These are phyloP conservation scores for Hirtodrosophila histrioides DNA, from an alignment of 2,888 invertebrate genomes.

Conservation along the genomic window DNA sequence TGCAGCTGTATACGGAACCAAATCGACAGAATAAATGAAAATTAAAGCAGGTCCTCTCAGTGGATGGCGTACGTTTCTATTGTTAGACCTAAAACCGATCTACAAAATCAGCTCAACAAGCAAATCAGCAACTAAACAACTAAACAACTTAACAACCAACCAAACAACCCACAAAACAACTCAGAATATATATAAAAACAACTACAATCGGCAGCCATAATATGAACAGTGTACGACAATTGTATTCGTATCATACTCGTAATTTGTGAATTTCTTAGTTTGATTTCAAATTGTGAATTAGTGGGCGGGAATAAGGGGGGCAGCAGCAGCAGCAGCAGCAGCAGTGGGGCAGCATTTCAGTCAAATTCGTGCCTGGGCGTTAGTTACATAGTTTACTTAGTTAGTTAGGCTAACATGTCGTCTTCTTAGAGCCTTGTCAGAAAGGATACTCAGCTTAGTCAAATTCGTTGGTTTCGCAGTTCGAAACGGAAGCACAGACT, in stretches of 20 bases:
- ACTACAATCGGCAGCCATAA: constrained; percentile 48
- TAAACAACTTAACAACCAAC: constrained; percentile 2
- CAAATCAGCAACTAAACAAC: constrained; percentile 34
- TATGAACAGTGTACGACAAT: constrained; percentile 20
- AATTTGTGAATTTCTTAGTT: constrained; percentile 38
- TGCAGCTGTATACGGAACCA: constrained; percentile 92
- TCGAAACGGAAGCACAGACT: constrained; percentile 29
- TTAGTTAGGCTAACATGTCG: constrained; percentile 27
- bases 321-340: constrained; percentile 4
- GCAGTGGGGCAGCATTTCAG: constrained; percentile 38
- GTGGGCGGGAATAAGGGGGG: not conserved
- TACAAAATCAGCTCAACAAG: constrained; percentile 27
- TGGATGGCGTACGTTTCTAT: constrained; percentile 85
- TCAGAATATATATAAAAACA: constrained; percentile 38
- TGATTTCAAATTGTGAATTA: constrained; percentile 37
- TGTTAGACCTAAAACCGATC: constrained; percentile 78
- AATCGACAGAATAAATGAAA: constrained; percentile 86
- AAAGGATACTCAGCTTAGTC: constrained; percentile 72
- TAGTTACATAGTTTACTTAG: constrained; percentile 36
- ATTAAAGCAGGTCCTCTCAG: constrained; percentile 85
- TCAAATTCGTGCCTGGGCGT: constrained; percentile 52
- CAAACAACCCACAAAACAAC: constrained; percentile 20
- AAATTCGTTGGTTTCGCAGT: constrained; percentile 37
- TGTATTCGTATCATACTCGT: constrained; percentile 30
- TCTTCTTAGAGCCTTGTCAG: constrained; percentile 30